Conservation (phyloP, 1,140 invertebrate genomes). For the Whitmania pigra region DNA sequence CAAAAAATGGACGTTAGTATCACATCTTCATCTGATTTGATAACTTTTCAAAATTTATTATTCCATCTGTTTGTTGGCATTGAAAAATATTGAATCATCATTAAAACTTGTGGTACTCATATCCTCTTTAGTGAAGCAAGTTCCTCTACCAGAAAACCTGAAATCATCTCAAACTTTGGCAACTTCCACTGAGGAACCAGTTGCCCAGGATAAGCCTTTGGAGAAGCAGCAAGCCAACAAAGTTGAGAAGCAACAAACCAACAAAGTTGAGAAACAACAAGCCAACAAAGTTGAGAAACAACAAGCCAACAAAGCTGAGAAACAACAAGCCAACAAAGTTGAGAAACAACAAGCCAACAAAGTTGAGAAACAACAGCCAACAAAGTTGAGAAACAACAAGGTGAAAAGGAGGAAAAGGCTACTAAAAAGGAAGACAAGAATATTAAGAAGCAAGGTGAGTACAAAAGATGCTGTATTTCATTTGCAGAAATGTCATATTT, state of each 20-base stretch:
- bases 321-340: constrained; percentile 11
- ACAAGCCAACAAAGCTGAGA: too few relatives aligned
- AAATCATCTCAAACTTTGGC: constrained; percentile 17
- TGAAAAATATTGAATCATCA: too few relatives aligned
- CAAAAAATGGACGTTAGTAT: constrained; percentile 27
- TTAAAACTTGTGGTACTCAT: constrained; percentile 8
- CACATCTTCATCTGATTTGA: background rate
- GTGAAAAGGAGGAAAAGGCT: constrained; percentile 20
- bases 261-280: constrained; percentile 22
- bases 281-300: constrained; percentile 23
- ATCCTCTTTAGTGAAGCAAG: constrained; percentile 48
- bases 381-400: constrained; percentile 20
- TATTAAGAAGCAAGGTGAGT: constrained; percentile 5
- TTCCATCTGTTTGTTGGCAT: background rate
- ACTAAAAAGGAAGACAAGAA: constrained; percentile 27
- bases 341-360: constrained; percentile 9
- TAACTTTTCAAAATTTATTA: background rate
- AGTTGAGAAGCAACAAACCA: constrained; percentile 21
- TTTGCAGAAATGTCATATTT: background rate
- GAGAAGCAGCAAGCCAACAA: constrained; percentile 10
- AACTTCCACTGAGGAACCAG: background rate
- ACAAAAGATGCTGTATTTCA: background rate
- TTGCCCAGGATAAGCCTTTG: constrained; percentile 17
- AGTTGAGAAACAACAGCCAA: constrained; percentile 8
- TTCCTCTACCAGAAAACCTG: constrained; percentile 34